Evolutionary conservation across 92 coral and sea anemone genomes (phyloP), one percentile per base, ranked within the genome.

Genomic region (Epizoanthus scotinus): DNA sequence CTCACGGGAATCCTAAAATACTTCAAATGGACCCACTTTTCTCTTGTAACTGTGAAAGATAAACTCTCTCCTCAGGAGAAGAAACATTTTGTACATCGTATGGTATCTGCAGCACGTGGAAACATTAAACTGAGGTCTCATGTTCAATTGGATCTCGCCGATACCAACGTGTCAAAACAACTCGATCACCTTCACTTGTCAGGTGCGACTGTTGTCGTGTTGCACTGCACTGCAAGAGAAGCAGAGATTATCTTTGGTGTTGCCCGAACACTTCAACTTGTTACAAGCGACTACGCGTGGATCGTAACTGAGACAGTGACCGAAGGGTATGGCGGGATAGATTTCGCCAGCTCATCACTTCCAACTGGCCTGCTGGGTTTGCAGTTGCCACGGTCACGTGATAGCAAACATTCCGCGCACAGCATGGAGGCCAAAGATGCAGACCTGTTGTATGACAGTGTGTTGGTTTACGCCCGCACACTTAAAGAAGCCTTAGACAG

Each of bases 331-430:
- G 65, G 78, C 61, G 77, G 57, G 70, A 29, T 84, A 53, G 52
- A 47, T 47, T 47, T 47, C 9, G 52, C 52, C 52, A 47, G 52
- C 12, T 24, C 77, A 14, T 5, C 69, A 29, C n/a, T 77, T 34
- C 87, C 87, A 26, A 18, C 66, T 27, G 87, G 87, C n/a, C 18
- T 84, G 13, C 60, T 84, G 26, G 87, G 87, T 19, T 26, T 84
- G 54, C 87, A 80, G 64, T 66, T 14, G 58, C 75, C 65, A 63
- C 63, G 60, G n/a, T 20, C 44, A 31, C 65, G 22, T 17, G 61
- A 63, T 7, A 31, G 73, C 55, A 63, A 82, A 47, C 12, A 9
- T 47, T 15, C 14, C 52, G 52, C 14, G 14, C 52, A 47, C 52
- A 47, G 12, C 52, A 2, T 47, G 52, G 15, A 47, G 17, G 52